A percentile compares a stretch with the other conserved stretches of the same genome.
Evolutionary conservation across 2,797 vertebrate species (phyloP).

Genomic region (Myiothlypis chrysogaster): DNA sequence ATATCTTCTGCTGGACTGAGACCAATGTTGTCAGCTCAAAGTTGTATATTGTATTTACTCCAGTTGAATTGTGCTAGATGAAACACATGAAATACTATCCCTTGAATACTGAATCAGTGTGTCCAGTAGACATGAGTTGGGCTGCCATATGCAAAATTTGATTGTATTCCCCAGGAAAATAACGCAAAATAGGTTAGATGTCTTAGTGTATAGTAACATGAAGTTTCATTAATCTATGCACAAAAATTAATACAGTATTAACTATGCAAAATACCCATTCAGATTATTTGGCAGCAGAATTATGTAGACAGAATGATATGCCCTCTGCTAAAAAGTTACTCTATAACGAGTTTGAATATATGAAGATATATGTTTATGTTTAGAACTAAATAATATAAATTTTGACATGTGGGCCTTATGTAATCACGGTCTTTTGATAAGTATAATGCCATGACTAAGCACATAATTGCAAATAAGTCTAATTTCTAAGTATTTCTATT

Average conservation of each 20-base stretch:
- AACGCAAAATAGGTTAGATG: background rate
- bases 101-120: background rate
- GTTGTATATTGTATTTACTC: background rate
- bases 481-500: background rate
- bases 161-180: background rate
- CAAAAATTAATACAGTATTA: background rate
- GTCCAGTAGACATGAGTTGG: accelerated
- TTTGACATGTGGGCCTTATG: background rate
- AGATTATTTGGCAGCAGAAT: background rate
- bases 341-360: background rate
- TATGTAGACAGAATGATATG: background rate
- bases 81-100: background rate
- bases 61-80: background rate
- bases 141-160: background rate
- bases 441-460: background rate
- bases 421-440: background rate
- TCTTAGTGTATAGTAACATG: background rate
- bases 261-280: background rate
- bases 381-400: background rate
- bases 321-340: background rate
- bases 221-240: background rate
- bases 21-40: background rate
- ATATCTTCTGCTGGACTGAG: background rate
- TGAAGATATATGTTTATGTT: background rate
- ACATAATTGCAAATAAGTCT: background rate